Evolutionary conservation across 2,797 vertebrate genomes (phyloP), one percentile per base, ranked within the genome.

Genomic region (Tokudaia tokunoshimensis): DNA sequence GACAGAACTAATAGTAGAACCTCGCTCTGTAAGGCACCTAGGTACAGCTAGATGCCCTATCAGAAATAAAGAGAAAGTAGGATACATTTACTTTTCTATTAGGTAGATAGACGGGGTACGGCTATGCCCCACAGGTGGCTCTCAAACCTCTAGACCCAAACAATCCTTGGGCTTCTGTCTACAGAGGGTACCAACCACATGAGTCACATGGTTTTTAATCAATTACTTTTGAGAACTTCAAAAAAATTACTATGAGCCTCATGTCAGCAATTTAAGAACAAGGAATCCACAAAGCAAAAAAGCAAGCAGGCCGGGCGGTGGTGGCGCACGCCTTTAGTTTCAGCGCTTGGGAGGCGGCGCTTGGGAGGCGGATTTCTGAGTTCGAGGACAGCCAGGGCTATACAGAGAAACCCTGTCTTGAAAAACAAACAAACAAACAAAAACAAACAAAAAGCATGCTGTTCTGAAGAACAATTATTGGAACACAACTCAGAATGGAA

Each of bases 201-300:
- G 3, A 76, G 52, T 78, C 72, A 24, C 50, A 37, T 61, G 8
- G 83, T 81, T 94, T 94, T 87, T 90, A 89, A 78, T 91, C 72
- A 85, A 52, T 82, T 14, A 11, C 70, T 85, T 94, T n/a, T 81
- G 3, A n/a, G 13, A 52, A 34, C 10, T 85, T 82, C 41, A 88
- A 94, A 94, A 94, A 26, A 59, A 89, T 55, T 61, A 81, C 61
- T 63, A 52, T 67, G 41, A 76, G 52, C 20, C 78, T 94, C 6
- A 84, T 29, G 31, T 89, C 31, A 85, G 50, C 67, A 92, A 96
- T 20, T 67, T 80, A 91, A 82, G 50, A 94, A 90, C 84, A 79
- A 87, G 82, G 34, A 82, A 57, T 81, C 47, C 85, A 41, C 41
- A 41, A 41, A 41, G 41, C 41, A 41, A 41, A 41, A 41, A 41